Evolutionary conservation across 2,797 vertebrate genomes (phyloP).

Genomic region (Melanotaenia boesemani): DNA sequence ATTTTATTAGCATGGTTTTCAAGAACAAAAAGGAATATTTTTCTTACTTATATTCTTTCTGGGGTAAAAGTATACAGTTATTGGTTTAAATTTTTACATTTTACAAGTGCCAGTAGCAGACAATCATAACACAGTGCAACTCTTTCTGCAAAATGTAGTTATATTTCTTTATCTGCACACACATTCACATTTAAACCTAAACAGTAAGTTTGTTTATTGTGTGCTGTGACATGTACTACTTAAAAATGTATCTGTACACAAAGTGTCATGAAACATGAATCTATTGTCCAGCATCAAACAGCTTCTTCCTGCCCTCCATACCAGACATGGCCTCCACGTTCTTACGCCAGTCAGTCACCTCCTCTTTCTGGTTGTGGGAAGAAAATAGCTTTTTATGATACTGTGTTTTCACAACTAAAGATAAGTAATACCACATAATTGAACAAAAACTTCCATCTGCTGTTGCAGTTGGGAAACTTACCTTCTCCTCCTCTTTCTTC

Average conservation of each 20-base stretch:
- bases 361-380: constrained; percentile 62
- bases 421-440: neutral
- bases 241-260: constrained; percentile 1
- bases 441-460: neutral
- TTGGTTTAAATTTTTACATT: neutral
- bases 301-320: constrained; percentile 84
- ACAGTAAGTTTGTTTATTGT: neutral
- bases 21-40: constrained; percentile 20
- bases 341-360: constrained; percentile 85
- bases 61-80: neutral
- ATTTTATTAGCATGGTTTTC: constrained; percentile 54
- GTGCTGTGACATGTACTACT: neutral
- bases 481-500: constrained; percentile 88
- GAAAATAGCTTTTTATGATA: constrained; percentile 26
- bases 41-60: neutral
- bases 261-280: constrained; percentile 22
- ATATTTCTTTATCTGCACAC: constrained; percentile 1
- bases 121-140: constrained; percentile 2
- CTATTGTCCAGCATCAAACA: constrained; percentile 76
- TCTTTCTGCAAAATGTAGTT: constrained; percentile 25
- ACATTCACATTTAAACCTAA: constrained; percentile 5
- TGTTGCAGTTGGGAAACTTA: constrained; percentile 22
- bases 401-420: neutral
- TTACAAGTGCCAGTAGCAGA: neutral
- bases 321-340: constrained; percentile 84